These are phyloP conservation scores for Sceloporus tristichus DNA, from an alignment of 2,113 vertebrate species.

Conservation along the genomic window DNA sequence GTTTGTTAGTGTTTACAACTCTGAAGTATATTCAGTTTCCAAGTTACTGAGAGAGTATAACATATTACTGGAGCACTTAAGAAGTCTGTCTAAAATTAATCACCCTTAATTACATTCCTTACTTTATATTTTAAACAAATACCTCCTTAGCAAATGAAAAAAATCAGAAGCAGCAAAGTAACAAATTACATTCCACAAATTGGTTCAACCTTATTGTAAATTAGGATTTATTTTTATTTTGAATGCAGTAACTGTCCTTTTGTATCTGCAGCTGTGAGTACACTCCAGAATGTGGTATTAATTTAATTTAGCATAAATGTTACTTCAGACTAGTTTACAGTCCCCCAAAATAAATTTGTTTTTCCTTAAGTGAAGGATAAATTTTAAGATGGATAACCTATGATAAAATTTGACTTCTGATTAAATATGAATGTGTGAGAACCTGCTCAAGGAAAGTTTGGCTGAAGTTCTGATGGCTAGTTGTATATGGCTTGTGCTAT, in stretches of 20 bases:
- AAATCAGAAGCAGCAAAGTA: background rate
- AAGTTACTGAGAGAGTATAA: background rate
- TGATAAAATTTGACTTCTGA: background rate
- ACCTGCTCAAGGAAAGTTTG: background rate
- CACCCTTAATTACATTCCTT: background rate
- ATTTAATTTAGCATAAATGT: background rate
- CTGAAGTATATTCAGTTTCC: background rate
- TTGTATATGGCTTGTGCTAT: background rate
- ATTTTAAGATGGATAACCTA: background rate
- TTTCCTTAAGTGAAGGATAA: background rate
- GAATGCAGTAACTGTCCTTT: background rate
- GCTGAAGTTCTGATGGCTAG: background rate
- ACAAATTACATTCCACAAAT: background rate
- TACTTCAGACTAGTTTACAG: background rate
- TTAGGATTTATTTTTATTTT: background rate
- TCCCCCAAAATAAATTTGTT: background rate
- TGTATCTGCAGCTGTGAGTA: background rate
- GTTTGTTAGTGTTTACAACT: background rate
- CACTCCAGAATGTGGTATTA: background rate
- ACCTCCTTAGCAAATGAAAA: background rate
- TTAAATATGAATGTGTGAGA: background rate
- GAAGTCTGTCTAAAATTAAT: background rate
- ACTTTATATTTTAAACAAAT: background rate
- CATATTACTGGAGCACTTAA: background rate
- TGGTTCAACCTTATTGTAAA: no score